Percentiles rank a stretch among this genome's conserved stretches.
These are phyloP conservation scores for Acrossocheilus fasciatus DNA, from an alignment of 2,797 vertebrate genomes.

Conservation along the genomic window DNA sequence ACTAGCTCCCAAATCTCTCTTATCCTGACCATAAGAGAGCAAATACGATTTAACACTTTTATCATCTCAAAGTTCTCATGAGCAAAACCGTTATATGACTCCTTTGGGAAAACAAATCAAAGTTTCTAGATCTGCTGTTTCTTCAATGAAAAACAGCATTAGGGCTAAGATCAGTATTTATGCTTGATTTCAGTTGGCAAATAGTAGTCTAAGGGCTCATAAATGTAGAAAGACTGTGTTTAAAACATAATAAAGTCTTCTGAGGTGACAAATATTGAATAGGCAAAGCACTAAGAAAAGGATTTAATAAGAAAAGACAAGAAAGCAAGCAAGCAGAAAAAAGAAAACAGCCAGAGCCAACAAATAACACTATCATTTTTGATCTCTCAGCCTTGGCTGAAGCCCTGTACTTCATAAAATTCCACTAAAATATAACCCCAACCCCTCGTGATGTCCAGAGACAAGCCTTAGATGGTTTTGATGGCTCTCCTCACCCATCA, in stretches of 20 bases:
- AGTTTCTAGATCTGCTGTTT: background rate
- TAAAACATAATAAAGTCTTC: background rate
- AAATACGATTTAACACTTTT: slow-evolving; percentile 28
- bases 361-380: slow-evolving; percentile 15
- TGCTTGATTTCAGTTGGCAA: slow-evolving; percentile 24
- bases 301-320: slow-evolving; percentile 9
- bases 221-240: slow-evolving; percentile 12
- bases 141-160: background rate
- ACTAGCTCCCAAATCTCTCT: slow-evolving; percentile 68
- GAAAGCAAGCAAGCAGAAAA: background rate
- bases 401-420: slow-evolving; percentile 60
- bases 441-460: slow-evolving; percentile 61
- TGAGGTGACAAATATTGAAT: background rate
- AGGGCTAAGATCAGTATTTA: background rate
- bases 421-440: slow-evolving; percentile 60
- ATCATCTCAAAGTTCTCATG: slow-evolving; percentile 31
- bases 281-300: background rate
- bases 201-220: slow-evolving; percentile 3
- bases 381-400: slow-evolving; percentile 57
- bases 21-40: slow-evolving; percentile 2
- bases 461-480: slow-evolving; percentile 57
- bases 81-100: background rate
- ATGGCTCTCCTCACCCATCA: slow-evolving; percentile 46
- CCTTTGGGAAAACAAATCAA: background rate
- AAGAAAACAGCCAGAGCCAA: background rate